Evolutionary conservation across 1,140 invertebrate species (phyloP), one percentile per base, ranked within the genome.

Genomic region (Caenorhabditis latens): DNA sequence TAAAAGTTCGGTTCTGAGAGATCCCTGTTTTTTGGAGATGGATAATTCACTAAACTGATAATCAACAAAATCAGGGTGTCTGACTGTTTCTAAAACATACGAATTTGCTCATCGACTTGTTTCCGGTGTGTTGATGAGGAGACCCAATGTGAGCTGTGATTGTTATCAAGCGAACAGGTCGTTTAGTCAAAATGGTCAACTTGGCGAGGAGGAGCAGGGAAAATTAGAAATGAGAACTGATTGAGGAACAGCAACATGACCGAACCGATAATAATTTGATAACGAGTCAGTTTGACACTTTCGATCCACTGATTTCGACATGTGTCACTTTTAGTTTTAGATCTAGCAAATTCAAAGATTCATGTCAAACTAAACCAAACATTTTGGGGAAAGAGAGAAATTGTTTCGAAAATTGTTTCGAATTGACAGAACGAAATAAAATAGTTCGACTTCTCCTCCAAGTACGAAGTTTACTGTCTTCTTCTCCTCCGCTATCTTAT

Each of bases 151-250:
- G 57, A 58, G n/a, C n/a, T 16, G 57, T n/a, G 32, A 46, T 79
- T 79, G 40, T 79, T 79, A 79, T 79, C 71, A 79, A 50, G 21
- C 50, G 71, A 79, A 79, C 71, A 11, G 71, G 46, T 79, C 19
- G 67, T 75, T 46, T 43, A 71, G 65, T 65, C 40, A 71, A 43
- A 79, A 13, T 24, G 46, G 11, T 50, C 43, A 79, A 79, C 8
- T 21, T n/a, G 8, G 8, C 2, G 71, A 16, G 24, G 13, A 42
- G 14, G 67, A 46, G 42, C 42, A 71, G 16, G 32, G 40, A 14
- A 14, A 40, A 14, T 13, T 40, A 16, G 9, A 32, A 61, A 61
- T 61, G 57, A 21, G 16, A 61, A 24, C 8, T 8, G 57, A 71
- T 46, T 46, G 65, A n/a, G 40, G 53, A 79, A 50, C 71, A 71